A percentile compares a stretch with the other conserved stretches of the same genome.
These are phyloP conservation scores for Pseudochromis fuscus DNA, from an alignment of 2,797 vertebrate species.

Conservation along the genomic window DNA sequence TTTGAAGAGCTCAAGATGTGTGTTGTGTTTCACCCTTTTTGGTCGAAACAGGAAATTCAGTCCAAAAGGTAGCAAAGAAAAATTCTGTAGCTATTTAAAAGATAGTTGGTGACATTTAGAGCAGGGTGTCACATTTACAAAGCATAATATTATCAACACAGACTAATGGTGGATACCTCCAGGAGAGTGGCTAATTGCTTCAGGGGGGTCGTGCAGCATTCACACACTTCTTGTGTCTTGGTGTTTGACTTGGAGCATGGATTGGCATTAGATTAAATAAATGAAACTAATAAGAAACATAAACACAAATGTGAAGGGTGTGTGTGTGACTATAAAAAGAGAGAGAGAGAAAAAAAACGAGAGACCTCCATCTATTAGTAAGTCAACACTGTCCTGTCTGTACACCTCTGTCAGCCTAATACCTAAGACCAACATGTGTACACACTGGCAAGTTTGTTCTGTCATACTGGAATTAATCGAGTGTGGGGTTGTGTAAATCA, in stretches of 20 bases:
- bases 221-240: slow-evolving; percentile 46
- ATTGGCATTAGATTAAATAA: slow-evolving; percentile 74
- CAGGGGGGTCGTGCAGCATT: slow-evolving; percentile 33
- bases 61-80: slow-evolving; percentile 4
- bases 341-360: neutral
- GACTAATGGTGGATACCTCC: slow-evolving; percentile 2
- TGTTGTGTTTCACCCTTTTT: slow-evolving; percentile 1
- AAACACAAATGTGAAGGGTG: slow-evolving; percentile 57
- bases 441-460: slow-evolving; percentile 81
- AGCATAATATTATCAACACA: neutral
- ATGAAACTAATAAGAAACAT: slow-evolving; percentile 69
- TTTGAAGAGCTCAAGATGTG: slow-evolving; percentile 46
- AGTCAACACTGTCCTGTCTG: slow-evolving; percentile 75
- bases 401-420: slow-evolving; percentile 68
- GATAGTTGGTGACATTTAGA: slow-evolving; percentile 1
- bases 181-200: slow-evolving; percentile 10
- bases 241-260: slow-evolving; percentile 67
- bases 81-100: neutral
- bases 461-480: slow-evolving; percentile 76
- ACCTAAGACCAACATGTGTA: slow-evolving; percentile 65
- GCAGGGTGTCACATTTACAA: slow-evolving; percentile 4
- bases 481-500: slow-evolving; percentile 77
- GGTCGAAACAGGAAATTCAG: neutral
- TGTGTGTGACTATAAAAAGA: neutral
- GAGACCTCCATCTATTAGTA: slow-evolving; percentile 54